A percentile compares a stretch with the other conserved stretches of the same genome.
Evolutionary conservation across 2,797 vertebrate species (phyloP).

Genomic region (Loris lydekkerianus): DNA sequence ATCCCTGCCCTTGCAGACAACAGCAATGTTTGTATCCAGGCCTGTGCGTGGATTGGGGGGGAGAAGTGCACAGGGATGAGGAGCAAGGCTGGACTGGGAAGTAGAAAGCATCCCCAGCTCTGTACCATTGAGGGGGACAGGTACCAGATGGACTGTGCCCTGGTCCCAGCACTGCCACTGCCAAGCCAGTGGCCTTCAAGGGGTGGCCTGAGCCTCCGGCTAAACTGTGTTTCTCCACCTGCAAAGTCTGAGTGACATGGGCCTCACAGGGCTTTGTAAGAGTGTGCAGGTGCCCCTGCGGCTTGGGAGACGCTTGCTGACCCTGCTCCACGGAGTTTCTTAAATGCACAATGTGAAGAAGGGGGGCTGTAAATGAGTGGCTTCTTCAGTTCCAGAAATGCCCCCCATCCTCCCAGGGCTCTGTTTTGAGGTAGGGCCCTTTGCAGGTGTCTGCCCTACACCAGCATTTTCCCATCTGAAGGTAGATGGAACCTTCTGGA

Average conservation of each 20-base stretch:
- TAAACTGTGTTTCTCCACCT: neutral
- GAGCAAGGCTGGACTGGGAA: accelerated
- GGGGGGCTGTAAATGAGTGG: neutral
- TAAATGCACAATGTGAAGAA: neutral
- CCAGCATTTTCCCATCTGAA: neutral
- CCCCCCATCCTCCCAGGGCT: neutral
- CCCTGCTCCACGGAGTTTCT: neutral
- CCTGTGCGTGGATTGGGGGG: no score
- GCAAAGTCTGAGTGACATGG: neutral
- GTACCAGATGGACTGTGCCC: accelerated
- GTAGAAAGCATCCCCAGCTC: neutral
- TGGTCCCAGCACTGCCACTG: neutral
- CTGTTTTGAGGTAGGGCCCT: neutral
- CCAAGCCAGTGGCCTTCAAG: accelerated
- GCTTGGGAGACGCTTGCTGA: neutral
- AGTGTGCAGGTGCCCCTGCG: accelerated
- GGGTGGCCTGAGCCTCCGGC: neutral
- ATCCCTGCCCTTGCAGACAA: neutral
- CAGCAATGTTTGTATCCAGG: neutral
- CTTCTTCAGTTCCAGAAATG: neutral
- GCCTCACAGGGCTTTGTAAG: neutral
- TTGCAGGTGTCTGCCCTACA: neutral
- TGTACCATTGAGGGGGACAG: neutral
- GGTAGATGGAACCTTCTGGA: accelerated
- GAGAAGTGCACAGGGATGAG: neutral